A percentile compares a stretch with the other conserved stretches of the same genome.
phyloP scores from a whole-genome alignment of 53 echinoderm and acorn worm species.

The Stichopus horrens region DNA sequence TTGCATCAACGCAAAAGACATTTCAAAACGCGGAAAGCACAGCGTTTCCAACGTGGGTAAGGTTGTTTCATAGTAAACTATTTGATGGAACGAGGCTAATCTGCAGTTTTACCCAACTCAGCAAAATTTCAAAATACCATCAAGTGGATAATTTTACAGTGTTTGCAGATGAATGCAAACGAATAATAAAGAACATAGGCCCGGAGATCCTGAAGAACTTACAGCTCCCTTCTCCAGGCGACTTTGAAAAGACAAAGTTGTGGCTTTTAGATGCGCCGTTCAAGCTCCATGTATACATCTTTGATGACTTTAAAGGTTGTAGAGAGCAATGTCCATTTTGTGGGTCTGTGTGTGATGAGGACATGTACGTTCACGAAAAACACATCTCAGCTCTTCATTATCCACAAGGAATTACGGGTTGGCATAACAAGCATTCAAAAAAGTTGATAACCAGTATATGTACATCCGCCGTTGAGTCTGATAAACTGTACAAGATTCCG shows the following conservation, averaged over 20 bases:
- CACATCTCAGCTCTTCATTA: neutral
- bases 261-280: neutral
- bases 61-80: neutral
- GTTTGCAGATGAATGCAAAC: neutral
- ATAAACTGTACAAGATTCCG: neutral
- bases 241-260: neutral
- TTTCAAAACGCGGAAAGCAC: too few species aligned
- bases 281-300: neutral
- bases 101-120: neutral
- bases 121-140: neutral
- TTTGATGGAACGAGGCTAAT: neutral
- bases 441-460: neutral
- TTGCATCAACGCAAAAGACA: too few species aligned
- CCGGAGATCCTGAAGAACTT: neutral
- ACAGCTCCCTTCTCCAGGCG: neutral
- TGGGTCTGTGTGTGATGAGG: neutral
- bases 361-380: neutral
- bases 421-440: neutral
- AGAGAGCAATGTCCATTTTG: conserved; percentile 4
- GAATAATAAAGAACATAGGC: neutral
- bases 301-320: neutral
- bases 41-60: neutral
- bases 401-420: neutral
- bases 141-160: neutral
- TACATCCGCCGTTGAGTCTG: neutral